Percentiles rank a stretch among this genome's conserved stretches.
phyloP scores from a whole-genome alignment of 2,888 invertebrate genomes.

The Lucinisca nassula region DNA sequence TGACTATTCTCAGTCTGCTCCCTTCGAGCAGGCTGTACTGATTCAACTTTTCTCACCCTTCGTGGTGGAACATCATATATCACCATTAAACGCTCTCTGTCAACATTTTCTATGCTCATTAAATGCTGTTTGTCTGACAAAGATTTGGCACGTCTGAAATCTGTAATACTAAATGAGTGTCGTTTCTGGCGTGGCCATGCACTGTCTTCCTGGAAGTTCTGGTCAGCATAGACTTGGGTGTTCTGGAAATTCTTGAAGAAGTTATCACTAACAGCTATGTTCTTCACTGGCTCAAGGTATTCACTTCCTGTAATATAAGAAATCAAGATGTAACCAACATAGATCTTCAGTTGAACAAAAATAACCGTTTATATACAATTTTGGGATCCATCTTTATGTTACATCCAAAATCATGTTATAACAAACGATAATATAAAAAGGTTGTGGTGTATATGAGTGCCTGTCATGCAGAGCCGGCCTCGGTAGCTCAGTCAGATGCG shows the following conservation, averaged over 20 bases:
- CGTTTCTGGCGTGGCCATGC: slow-evolving; percentile 79
- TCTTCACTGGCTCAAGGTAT: slow-evolving; percentile 69
- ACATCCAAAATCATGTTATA: too few species aligned
- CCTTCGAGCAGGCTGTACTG: slow-evolving; percentile 23
- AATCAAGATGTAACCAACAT: too few species aligned
- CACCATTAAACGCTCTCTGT: slow-evolving; percentile 77
- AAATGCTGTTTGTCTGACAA: slow-evolving; percentile 75
- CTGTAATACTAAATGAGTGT: slow-evolving; percentile 83
- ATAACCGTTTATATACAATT: too few species aligned
- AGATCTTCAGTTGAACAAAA: too few species aligned
- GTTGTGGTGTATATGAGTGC: too few species aligned
- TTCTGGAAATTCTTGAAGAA: slow-evolving; percentile 73
- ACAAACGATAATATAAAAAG: too few species aligned
- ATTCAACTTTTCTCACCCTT: slow-evolving; percentile 76
- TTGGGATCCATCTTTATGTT: too few species aligned
- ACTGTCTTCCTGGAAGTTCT: slow-evolving; percentile 74
- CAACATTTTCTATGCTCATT: slow-evolving; percentile 81
- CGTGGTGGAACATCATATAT: slow-evolving; percentile 84
- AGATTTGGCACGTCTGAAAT: slow-evolving; percentile 76
- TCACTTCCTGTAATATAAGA: slow-evolving; percentile 72
- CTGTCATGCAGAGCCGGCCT: too few species aligned
- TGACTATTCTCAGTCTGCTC: background rate
- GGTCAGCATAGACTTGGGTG: slow-evolving; percentile 64
- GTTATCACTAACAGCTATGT: slow-evolving; percentile 63
- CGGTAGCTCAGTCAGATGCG: too few species aligned